Percentiles rank a stretch among this genome's conserved stretches.
These are phyloP conservation scores for Chrosomus eos DNA, from an alignment of 2,797 vertebrate genomes.

Conservation along the genomic window DNA sequence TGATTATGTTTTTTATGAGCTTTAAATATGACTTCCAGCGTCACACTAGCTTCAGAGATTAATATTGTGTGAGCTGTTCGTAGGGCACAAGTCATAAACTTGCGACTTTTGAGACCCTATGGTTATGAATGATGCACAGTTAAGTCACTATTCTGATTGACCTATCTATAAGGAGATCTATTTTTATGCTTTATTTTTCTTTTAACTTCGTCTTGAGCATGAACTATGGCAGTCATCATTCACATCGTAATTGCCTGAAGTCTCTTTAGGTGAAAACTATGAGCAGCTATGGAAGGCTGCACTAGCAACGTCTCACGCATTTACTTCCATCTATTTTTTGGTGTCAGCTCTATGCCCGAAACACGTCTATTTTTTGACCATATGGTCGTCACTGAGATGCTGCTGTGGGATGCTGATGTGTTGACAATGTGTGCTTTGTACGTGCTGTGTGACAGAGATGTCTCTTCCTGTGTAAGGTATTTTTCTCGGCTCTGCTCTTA, in stretches of 20 bases:
- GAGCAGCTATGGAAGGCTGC: slow-evolving; percentile 36
- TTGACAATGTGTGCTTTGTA: slow-evolving; percentile 58
- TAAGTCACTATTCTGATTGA: slow-evolving; percentile 33
- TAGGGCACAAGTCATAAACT: not conserved
- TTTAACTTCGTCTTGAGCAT: slow-evolving; percentile 44
- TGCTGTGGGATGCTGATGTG: slow-evolving; percentile 62
- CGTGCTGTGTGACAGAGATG: slow-evolving; percentile 53
- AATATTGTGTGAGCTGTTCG: not conserved
- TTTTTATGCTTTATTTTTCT: slow-evolving; percentile 49
- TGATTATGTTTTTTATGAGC: slow-evolving; percentile 10
- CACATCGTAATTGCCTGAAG: slow-evolving; percentile 16
- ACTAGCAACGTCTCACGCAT: slow-evolving; percentile 24
- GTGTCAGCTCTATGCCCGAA: slow-evolving; percentile 34
- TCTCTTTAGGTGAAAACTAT: slow-evolving; percentile 34
- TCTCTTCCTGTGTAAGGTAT: slow-evolving; percentile 42
- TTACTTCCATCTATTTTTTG: slow-evolving; percentile 48
- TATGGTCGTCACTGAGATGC: slow-evolving; percentile 52
- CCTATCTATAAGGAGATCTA: slow-evolving; percentile 26
- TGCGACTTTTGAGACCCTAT: slow-evolving; percentile 39
- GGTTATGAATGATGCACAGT: slow-evolving; percentile 56
- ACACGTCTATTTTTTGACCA: slow-evolving; percentile 51
- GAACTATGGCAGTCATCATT: slow-evolving; percentile 36
- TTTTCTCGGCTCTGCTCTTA: slow-evolving; percentile 24
- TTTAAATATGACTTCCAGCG: slow-evolving; percentile 33
- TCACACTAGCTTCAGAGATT: not conserved